A percentile compares a stretch with the other conserved stretches of the same genome.
Evolutionary conservation across 2,113 vertebrate genomes (phyloP).

Genomic region (Neomonachus schauinslandi): DNA sequence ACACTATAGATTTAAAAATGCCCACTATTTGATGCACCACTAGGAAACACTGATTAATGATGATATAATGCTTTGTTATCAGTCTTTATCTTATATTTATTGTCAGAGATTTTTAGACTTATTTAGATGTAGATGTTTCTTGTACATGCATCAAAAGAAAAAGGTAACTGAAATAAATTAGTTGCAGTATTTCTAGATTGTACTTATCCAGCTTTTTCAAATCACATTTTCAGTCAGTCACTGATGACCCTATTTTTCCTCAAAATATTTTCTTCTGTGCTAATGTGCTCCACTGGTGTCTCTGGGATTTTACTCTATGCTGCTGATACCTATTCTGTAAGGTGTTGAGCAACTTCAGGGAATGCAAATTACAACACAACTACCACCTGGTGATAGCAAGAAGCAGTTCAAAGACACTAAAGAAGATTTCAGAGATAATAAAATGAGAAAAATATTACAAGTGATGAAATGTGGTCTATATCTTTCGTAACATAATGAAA

Average conservation of each 20-base stretch:
- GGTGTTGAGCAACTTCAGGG: background rate
- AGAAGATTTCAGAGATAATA: background rate
- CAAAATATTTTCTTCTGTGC: background rate
- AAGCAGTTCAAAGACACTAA: background rate
- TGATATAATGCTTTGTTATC: background rate
- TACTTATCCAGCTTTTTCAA: slow-evolving; percentile 40
- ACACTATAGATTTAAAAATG: slow-evolving; percentile 6
- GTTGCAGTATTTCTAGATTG: background rate
- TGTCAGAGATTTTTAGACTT: background rate
- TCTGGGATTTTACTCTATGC: background rate
- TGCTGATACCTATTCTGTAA: background rate
- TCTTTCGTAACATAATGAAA: background rate
- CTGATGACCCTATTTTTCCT: background rate
- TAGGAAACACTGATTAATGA: background rate
- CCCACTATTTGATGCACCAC: background rate
- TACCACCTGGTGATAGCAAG: background rate
- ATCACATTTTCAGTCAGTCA: background rate
- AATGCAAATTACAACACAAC: background rate
- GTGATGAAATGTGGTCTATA: background rate
- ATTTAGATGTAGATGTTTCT: background rate
- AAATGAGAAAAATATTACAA: slow-evolving; percentile 34
- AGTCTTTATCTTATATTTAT: slow-evolving; percentile 2
- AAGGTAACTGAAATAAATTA: slow-evolving; percentile 31
- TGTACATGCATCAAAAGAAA: background rate
- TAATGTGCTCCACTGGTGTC: background rate